phyloP scores from a whole-genome alignment of 2,888 invertebrate genomes.

The Scaptomyza parva region DNA sequence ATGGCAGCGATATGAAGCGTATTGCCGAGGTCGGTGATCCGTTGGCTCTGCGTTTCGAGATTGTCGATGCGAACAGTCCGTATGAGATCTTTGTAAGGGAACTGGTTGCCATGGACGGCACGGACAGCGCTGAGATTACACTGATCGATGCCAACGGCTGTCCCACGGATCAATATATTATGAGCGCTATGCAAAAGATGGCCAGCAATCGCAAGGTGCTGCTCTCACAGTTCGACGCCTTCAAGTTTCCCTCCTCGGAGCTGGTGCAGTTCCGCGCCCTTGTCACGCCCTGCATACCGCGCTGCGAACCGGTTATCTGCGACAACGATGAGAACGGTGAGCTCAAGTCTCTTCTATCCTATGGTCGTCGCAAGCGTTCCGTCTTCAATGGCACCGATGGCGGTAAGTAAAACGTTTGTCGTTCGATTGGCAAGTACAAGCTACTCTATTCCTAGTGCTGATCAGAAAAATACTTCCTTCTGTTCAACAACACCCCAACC shows the following conservation, averaged over 20 bases:
- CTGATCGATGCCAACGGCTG: conserved; percentile 96
- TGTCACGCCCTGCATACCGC: conserved; percentile 96
- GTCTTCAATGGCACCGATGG: conserved; percentile 85
- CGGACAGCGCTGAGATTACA: conserved; percentile 96
- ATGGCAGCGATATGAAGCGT: conserved; percentile 92
- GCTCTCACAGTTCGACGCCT: conserved; percentile 96
- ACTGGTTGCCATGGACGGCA: conserved; percentile 96
- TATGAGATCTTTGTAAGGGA: conserved; percentile 98
- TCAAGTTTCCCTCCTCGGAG: conserved; percentile 97
- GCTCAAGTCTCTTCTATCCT: conserved; percentile 92
- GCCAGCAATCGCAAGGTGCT: conserved; percentile 92
- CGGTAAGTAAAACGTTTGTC: conserved; percentile 74
- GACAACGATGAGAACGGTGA: conserved; percentile 93
- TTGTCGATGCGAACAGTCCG: conserved; percentile 95
- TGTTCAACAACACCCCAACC: conserved; percentile 9
- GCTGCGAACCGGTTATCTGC: conserved; percentile 95
- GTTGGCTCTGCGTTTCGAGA: conserved; percentile 94
- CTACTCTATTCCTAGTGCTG: conserved; percentile 27
- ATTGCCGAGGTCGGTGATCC: conserved; percentile 97
- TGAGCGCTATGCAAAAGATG: conserved; percentile 96
- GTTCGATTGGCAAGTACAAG: conserved; percentile 23
- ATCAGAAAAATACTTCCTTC: conserved; percentile 1
- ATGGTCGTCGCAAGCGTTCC: conserved; percentile 91
- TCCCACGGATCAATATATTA: conserved; percentile 96
- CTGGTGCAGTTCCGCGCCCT: conserved; percentile 96